phyloP scores from a whole-genome alignment of 2,113 vertebrate species.

The Bos javanicus region DNA sequence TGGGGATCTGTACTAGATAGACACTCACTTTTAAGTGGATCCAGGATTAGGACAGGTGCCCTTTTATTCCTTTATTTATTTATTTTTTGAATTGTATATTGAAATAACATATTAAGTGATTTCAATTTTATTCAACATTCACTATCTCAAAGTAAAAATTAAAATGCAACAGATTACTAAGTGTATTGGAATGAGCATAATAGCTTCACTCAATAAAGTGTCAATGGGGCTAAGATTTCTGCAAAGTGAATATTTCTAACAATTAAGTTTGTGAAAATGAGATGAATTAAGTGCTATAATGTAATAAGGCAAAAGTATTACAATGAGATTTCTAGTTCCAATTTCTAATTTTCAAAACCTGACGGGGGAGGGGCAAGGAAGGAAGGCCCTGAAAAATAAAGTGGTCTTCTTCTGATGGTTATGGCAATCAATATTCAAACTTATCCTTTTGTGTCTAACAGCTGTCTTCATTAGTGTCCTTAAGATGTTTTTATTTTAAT shows the following conservation, averaged over 20 bases:
- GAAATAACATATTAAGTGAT: not conserved
- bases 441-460: not conserved
- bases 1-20: not conserved
- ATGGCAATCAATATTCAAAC: not conserved
- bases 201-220: slow-evolving; percentile 7
- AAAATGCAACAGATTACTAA: slow-evolving; percentile 33
- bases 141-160: slow-evolving; percentile 22
- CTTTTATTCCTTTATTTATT: not conserved
- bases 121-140: slow-evolving; percentile 43
- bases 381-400: not conserved
- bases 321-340: not conserved
- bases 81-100: slow-evolving; percentile 14
- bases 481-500: not conserved
- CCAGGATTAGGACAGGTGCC: not conserved
- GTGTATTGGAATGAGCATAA: not conserved
- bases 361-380: accelerated
- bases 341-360: not conserved
- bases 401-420: not conserved
- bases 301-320: slow-evolving; percentile 34
- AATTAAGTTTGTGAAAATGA: not conserved
- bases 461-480: not conserved
- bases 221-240: slow-evolving; percentile 23
- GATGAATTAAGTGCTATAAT: slow-evolving; percentile 23
- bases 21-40: not conserved
- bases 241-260: slow-evolving; percentile 43